Evolutionary conservation across 2,888 invertebrate species (phyloP), one percentile per base, ranked within the genome.

Genomic region (Conchocele bisecta): DNA sequence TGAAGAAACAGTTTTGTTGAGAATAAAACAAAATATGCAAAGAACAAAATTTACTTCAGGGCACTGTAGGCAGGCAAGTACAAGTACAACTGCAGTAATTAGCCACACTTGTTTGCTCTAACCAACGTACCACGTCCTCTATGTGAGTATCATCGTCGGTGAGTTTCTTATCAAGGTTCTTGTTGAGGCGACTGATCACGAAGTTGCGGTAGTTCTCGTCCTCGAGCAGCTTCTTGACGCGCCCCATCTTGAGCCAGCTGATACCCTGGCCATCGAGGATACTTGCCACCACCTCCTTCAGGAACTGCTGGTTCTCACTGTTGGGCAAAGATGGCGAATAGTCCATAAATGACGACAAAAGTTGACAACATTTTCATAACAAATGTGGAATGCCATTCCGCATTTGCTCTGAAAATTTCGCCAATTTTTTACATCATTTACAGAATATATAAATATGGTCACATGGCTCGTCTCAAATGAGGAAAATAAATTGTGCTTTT

Each of bases 151-250:
- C 91, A 63, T 92, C 99, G 0, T 97, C 96, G 67, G 82, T 83
- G 15, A 98, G 95, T 92, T 97, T 98, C 82, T 95, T 94, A 86
- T 97, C 98, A 63, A 98, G 93, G 57, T 98, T 98, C 85, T 96
- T 95, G 91, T 99, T 99, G 3, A 99, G 93, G 89, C 98, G 97
- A 81, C 96, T 96, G 51, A 99, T 94, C 39, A 98, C 96, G 92
- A 99, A 95, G 90, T 97, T 98, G 35, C 99, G 94, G 91, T 99
- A 98, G 50, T 97, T 98, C 92, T 99, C 99, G 91, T 99, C 99
- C 91, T 99, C 99, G 97, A 99, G 98, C 29, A 99, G 92, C 88
- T 98, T 98, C 89, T 96, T 96, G 54, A 98, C 93, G 26, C 98
- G 94, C 88, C 96, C 97, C 20, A 98, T 92, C 90, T 98, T 98